A percentile compares a stretch with the other conserved stretches of the same genome.
Evolutionary conservation across 2,888 invertebrate species (phyloP).

Genomic region (Actias luna): DNA sequence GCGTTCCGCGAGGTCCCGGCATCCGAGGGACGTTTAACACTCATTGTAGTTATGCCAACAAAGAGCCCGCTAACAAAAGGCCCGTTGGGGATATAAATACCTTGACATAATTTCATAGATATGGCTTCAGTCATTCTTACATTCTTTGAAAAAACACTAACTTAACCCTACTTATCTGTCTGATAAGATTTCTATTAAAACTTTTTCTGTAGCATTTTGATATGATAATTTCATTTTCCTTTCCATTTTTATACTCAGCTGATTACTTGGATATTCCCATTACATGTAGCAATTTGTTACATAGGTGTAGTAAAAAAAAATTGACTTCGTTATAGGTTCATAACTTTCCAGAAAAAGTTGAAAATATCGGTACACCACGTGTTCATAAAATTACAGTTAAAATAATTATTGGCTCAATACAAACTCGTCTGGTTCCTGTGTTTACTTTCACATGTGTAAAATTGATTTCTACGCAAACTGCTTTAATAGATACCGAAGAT

Average conservation of each 20-base stretch:
- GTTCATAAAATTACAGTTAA: too few relatives aligned
- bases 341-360: too few relatives aligned
- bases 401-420: too few relatives aligned
- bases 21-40: constrained; percentile 63
- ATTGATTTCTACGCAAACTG: too few relatives aligned
- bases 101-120: constrained; percentile 32
- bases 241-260: neutral
- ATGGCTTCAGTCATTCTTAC: neutral
- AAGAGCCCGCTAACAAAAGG: constrained; percentile 59
- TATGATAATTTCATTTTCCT: neutral
- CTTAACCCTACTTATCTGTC: neutral
- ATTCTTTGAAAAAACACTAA: neutral
- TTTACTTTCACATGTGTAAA: too few relatives aligned
- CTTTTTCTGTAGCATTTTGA: too few relatives aligned
- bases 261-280: neutral
- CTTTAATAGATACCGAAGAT: too few relatives aligned
- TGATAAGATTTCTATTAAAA: neutral
- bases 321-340: too few relatives aligned
- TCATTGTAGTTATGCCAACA: constrained; percentile 64
- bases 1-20: constrained; percentile 36
- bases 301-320: too few relatives aligned
- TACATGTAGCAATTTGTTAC: too few relatives aligned
- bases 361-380: too few relatives aligned
- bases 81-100: constrained; percentile 32
- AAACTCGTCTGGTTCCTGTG: too few relatives aligned